phyloP scores from a whole-genome alignment of 2,888 invertebrate genomes.

The Tenodera sinensis region DNA sequence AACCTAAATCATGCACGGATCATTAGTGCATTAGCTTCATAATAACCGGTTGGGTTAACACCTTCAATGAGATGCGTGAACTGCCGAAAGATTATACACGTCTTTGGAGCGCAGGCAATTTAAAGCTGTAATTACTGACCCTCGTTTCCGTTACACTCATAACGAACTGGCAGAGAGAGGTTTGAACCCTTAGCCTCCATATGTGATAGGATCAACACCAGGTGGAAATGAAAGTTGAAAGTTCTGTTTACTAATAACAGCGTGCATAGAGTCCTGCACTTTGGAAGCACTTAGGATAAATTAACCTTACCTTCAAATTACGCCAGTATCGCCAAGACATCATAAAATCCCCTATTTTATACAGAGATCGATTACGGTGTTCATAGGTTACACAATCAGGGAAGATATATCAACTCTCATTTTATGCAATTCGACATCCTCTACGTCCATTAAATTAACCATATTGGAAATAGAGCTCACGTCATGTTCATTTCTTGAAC shows the following conservation, averaged over 20 bases:
- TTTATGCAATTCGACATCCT: neutral
- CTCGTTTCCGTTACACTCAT: neutral
- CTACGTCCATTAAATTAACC: neutral
- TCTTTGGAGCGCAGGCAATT: neutral
- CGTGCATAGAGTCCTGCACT: neutral
- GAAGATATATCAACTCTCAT: neutral
- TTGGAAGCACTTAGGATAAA: neutral
- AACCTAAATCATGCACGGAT: neutral
- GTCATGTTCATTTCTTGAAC: neutral
- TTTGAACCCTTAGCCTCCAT: neutral
- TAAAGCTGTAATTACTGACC: neutral
- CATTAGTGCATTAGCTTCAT: conserved; percentile 1
- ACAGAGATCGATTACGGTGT: neutral
- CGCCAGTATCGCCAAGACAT: neutral
- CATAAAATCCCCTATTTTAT: neutral
- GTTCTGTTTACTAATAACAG: neutral
- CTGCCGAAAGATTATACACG: conserved; percentile 4
- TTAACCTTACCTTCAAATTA: neutral
- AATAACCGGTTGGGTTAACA: conserved; percentile 10
- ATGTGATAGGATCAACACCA: neutral
- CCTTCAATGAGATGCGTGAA: conserved; percentile 5
- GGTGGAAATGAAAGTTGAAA: neutral
- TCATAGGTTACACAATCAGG: neutral
- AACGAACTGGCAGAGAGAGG: neutral
- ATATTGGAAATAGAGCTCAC: neutral